These are phyloP conservation scores for Apantesis nais DNA, from an alignment of 2,888 invertebrate species.

Conservation along the genomic window DNA sequence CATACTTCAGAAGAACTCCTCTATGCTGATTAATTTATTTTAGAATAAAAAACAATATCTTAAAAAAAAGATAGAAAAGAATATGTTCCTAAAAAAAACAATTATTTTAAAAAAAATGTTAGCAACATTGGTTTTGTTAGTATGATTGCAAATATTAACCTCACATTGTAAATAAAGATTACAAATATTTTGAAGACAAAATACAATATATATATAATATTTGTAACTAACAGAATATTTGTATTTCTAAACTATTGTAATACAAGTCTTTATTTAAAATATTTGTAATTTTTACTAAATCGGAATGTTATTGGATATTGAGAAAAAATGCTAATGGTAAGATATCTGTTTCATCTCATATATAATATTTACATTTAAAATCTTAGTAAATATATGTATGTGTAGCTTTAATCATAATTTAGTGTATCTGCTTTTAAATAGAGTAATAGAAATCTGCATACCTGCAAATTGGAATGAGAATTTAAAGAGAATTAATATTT, in stretches of 20 bases:
- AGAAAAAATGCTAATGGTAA: background rate
- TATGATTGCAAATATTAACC: conserved; percentile 9
- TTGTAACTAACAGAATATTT: too few relatives aligned
- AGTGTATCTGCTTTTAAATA: background rate
- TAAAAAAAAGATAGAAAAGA: background rate
- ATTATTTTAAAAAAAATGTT: background rate
- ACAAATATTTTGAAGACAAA: background rate
- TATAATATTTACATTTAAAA: background rate
- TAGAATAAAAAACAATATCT: background rate
- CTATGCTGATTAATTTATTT: conserved; percentile 1
- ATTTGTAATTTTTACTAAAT: background rate
- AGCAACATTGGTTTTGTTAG: background rate
- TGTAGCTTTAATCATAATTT: background rate
- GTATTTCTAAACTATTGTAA: too few relatives aligned
- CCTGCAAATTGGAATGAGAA: background rate
- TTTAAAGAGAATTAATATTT: background rate
- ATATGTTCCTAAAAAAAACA: background rate
- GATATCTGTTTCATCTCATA: background rate
- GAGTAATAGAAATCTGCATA: background rate
- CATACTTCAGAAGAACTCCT: conserved; percentile 4
- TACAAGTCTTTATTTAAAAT: background rate
- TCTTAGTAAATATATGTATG: background rate
- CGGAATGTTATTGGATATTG: background rate
- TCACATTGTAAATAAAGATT: background rate
- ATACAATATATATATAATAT: background rate